Evolutionary conservation across 2,113 vertebrate genomes (phyloP), one percentile per base, ranked within the genome.

Genomic region (Genyomyrus donnyi): DNA sequence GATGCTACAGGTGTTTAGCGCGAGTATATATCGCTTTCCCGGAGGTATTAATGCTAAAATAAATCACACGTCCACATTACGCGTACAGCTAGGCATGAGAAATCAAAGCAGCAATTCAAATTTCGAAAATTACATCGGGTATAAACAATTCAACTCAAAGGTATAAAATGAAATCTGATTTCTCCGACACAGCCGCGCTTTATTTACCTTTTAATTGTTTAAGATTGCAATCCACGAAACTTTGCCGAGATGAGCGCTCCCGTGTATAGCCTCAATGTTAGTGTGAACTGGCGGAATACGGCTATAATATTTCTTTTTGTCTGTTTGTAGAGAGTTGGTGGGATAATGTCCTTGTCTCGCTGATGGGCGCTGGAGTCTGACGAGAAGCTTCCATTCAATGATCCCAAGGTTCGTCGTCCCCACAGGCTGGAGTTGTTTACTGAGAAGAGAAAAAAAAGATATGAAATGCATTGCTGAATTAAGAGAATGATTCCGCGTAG

Each of bases 381-480:
- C 27, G 85, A 87, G 10, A 52, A 52, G 48, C 85, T 87, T 48
- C 27, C 46, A 87, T 87, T 87, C 85, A 87, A 27, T 35, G 85
- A 52, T 87, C 85, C 85, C 48, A 87, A 87, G 85, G 85, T 87
- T 87, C 85, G 13, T 49, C 6, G 85, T 87, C 49, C 85, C 83
- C 85, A 87, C 46, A 87, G 85, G 85, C 49, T n/a, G 27, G 6
- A 27, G 85, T 35, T 87, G 49, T 87, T 87, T 87, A 87, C 85
- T 52, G 85, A 87, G 49, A 27, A 21, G 13, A 27, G 49, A 8
- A n/a, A 86, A 49, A 53, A 70, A 70, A 70, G 10, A 70, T 13
- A 5, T 85, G 46, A 46, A 85, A n/a, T 85, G 27, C 85, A 52
- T 52, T 52, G 85, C 24, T n/a, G 27, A 49, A 87, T 27, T 11